Conservation (phyloP, 2,888 invertebrate genomes). For the Hedychridium roseum region DNA sequence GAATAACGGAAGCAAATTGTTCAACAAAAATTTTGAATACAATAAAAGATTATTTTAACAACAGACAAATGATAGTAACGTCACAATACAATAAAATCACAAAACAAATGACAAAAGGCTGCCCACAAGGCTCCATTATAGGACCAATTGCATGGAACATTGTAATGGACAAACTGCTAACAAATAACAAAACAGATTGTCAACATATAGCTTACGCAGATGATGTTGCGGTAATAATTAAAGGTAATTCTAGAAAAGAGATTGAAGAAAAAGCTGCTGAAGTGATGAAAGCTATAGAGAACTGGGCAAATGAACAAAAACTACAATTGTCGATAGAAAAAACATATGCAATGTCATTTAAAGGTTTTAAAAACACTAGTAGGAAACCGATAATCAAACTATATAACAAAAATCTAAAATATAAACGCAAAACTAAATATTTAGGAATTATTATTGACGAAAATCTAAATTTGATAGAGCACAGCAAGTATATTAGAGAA, state of each 20-base stretch:
- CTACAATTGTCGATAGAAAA: constrained; percentile 4
- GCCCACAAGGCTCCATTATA: constrained; percentile 25
- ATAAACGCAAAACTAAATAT: too few species aligned
- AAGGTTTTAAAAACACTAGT: too few species aligned
- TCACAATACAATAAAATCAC: not conserved
- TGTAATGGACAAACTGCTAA: constrained; percentile 4
- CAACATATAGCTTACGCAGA: constrained; percentile 24
- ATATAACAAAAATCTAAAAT: too few species aligned
- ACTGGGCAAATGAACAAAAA: constrained; percentile 14
- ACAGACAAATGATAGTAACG: not conserved
- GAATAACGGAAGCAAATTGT: too few species aligned
- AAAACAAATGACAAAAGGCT: constrained; percentile 15
- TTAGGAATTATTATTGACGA: too few species aligned
- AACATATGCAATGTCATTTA: too few species aligned
- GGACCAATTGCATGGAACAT: constrained; percentile 20
- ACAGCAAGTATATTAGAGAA: too few species aligned
- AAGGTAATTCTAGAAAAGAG: constrained; percentile 8
- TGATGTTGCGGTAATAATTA: constrained; percentile 14
- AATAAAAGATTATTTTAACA: not conserved
- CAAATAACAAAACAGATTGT: not conserved
- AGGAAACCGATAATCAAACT: too few species aligned
- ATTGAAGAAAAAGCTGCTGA: constrained; percentile 2
- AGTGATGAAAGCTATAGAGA: not conserved
- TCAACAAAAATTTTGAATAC: too few species aligned
- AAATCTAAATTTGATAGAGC: too few species aligned